Conservation (phyloP, 1,140 invertebrate species). For the Pseudachorutes palmiensis region DNA sequence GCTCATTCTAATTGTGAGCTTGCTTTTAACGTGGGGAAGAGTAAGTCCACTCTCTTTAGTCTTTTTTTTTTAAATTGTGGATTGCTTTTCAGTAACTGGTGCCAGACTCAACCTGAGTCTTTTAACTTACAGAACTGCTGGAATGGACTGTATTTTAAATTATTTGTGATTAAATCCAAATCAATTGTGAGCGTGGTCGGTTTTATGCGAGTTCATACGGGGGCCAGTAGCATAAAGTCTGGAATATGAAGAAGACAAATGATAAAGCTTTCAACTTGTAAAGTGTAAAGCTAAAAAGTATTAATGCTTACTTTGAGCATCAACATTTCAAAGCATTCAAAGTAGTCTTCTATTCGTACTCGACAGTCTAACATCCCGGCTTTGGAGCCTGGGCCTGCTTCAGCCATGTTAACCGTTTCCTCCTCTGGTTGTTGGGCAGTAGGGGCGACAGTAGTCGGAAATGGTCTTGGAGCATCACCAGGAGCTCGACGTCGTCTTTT, state of each 20-base stretch:
- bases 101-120: no score
- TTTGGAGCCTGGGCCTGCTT: neutral
- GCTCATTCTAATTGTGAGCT: no score
- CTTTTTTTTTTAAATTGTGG: no score
- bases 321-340: neutral
- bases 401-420: neutral
- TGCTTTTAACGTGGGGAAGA: no score
- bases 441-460: neutral
- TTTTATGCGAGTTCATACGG: neutral
- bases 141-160: slow-evolving; percentile 2
- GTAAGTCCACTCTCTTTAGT: no score
- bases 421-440: neutral
- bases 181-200: neutral
- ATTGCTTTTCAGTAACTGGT: no score
- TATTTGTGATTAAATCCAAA: no score
- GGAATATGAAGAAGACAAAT: neutral
- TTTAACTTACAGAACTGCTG: no score
- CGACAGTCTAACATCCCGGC: neutral
- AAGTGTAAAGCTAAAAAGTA: neutral
- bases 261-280: neutral
- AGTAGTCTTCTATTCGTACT: neutral
- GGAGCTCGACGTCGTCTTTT: neutral
- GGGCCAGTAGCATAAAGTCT: neutral
- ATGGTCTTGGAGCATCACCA: no score
- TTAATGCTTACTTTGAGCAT: neutral